Evolutionary conservation across 2,113 vertebrate genomes (phyloP).

Genomic region (Nymphicus hollandicus): DNA sequence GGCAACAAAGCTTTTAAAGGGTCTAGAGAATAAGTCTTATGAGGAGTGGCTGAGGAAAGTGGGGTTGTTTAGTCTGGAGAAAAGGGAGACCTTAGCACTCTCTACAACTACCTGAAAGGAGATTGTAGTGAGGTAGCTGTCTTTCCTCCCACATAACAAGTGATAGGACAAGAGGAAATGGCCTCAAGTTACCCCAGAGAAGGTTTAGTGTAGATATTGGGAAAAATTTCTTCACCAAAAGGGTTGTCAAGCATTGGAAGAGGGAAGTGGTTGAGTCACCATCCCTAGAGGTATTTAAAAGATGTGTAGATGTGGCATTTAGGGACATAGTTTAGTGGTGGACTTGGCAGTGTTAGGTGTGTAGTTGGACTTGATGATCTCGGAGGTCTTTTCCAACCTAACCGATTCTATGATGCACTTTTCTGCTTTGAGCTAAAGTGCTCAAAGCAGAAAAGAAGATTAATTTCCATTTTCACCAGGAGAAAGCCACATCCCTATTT

Average conservation of each 20-base stretch:
- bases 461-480: not conserved
- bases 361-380: not conserved
- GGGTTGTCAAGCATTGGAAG: not conserved
- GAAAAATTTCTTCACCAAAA: not conserved
- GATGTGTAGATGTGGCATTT: not conserved
- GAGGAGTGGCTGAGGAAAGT: not conserved
- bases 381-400: not conserved
- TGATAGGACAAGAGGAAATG: not conserved
- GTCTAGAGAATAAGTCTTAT: not conserved
- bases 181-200: not conserved
- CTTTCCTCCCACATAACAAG: not conserved
- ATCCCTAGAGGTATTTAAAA: not conserved
- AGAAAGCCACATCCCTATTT: not conserved
- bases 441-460: slow-evolving; percentile 9
- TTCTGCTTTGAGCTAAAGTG: slow-evolving; percentile 14
- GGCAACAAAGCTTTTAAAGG: not conserved
- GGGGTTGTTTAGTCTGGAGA: not conserved
- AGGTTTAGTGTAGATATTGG: not conserved
- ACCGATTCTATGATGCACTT: not conserved
- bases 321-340: not conserved
- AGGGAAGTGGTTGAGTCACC: not conserved
- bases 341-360: not conserved
- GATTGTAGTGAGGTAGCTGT: not conserved
- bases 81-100: not conserved
- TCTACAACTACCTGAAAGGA: not conserved